Conservation (phyloP, 2,888 invertebrate species). For the Morinoia aosen region DNA sequence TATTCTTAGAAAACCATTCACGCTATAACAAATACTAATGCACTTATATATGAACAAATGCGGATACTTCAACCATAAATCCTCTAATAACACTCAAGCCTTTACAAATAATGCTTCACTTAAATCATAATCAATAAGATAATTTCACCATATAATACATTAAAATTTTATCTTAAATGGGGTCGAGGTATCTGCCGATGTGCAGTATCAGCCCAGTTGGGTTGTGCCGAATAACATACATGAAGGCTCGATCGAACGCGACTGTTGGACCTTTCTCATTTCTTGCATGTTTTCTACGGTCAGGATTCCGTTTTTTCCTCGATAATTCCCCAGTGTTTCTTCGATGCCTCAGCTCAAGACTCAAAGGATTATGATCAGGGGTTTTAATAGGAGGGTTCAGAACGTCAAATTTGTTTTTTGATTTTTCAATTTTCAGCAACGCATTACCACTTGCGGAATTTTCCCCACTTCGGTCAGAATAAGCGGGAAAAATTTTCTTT, state of each 20-base stretch:
- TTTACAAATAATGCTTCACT: not conserved
- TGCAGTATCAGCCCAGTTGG: constrained; percentile 91
- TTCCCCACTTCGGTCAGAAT: not conserved
- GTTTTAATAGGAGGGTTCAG: not conserved
- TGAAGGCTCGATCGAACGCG: constrained; percentile 88
- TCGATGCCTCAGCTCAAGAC: not conserved
- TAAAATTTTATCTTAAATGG: constrained; percentile 68
- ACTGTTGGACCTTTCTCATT: constrained; percentile 76
- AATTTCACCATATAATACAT: not conserved
- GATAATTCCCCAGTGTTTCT: constrained; percentile 15
- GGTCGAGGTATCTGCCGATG: constrained; percentile 89
- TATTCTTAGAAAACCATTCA: not conserved
- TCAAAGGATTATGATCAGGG: not conserved
- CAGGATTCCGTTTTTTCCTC: not conserved
- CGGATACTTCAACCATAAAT: too few relatives aligned
- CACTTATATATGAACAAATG: not conserved
- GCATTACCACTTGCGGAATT: not conserved
- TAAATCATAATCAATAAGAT: not conserved
- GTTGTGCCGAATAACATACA: constrained; percentile 90
- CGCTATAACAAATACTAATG: not conserved
- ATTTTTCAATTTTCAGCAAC: not conserved
- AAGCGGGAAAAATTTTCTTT: not conserved
- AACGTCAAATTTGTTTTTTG: not conserved
- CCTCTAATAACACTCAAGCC: not conserved
- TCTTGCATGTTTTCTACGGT: not conserved